Conservation (phyloP, 30 jellyfish, hydroid and myxozoan genomes). For the Cassiopea andromeda region DNA sequence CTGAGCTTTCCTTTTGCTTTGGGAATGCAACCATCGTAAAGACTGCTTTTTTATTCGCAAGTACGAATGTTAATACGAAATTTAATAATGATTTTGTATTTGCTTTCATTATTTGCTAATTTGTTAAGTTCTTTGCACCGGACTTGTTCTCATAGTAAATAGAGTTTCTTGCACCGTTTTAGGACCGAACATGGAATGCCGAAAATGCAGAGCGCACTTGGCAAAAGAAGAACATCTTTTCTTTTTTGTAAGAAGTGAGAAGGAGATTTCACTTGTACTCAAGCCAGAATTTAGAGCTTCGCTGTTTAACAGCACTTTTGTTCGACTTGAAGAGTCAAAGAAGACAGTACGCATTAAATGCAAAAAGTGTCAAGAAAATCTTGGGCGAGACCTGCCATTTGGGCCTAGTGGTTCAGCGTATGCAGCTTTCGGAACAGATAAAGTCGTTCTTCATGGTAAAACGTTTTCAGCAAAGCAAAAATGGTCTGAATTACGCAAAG, state of each 20-base stretch:
- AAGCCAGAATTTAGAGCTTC: constrained; percentile 65
- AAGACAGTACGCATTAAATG: constrained; percentile 67
- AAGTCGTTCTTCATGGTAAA: constrained; percentile 39
- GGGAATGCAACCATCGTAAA: too few relatives aligned
- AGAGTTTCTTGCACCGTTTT: background rate
- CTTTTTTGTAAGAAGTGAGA: constrained; percentile 59
- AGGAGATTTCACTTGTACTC: constrained; percentile 61
- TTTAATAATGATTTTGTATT: too few relatives aligned
- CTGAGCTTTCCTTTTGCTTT: too few relatives aligned
- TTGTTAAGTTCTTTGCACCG: too few relatives aligned
- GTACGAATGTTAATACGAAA: too few relatives aligned
- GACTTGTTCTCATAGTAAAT: too few relatives aligned
- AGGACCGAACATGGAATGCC: constrained; percentile 56
- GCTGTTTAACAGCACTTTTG: constrained; percentile 15
- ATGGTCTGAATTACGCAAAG: constrained; percentile 55
- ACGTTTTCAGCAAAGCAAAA: constrained; percentile 35
- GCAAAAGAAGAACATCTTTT: constrained; percentile 48
- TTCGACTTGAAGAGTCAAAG: constrained; percentile 45
- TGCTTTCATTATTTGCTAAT: too few relatives aligned
- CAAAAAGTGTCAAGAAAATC: constrained; percentile 45
- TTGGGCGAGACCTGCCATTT: constrained; percentile 66
- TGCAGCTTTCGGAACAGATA: constrained; percentile 63
- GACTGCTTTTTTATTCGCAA: background rate
- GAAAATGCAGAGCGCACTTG: constrained; percentile 12
- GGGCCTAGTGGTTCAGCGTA: constrained; percentile 72